Evolutionary conservation across 2,797 vertebrate genomes (phyloP).

Genomic region (Etheostoma perlongum): DNA sequence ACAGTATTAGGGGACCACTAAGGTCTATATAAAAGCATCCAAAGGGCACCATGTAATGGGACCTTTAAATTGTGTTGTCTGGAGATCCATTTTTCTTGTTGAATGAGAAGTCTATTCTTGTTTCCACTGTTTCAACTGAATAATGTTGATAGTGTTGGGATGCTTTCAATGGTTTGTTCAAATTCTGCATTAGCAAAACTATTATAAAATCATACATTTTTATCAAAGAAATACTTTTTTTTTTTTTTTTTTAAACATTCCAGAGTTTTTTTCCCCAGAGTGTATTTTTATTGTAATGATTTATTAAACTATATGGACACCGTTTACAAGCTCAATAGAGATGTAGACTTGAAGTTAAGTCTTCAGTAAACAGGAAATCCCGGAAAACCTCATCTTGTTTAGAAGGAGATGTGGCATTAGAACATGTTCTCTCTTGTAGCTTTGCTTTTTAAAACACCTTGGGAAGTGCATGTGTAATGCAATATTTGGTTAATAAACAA

Average conservation of each 20-base stretch:
- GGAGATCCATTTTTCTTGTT: too few relatives aligned
- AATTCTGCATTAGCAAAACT: too few relatives aligned
- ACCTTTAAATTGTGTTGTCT: too few relatives aligned
- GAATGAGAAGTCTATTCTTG: too few relatives aligned
- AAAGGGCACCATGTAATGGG: too few relatives aligned
- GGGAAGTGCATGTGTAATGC: not conserved
- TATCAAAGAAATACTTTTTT: too few relatives aligned
- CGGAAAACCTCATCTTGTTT: not conserved
- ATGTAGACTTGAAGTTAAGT: not conserved
- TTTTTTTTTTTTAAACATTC: not conserved
- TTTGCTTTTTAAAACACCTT: not conserved
- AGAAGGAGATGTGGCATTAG: not conserved
- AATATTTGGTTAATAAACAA: constrained; percentile 13
- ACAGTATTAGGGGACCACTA: too few relatives aligned
- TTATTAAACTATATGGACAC: not conserved
- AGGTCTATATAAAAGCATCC: too few relatives aligned
- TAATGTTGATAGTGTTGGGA: too few relatives aligned
- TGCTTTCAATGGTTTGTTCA: too few relatives aligned
- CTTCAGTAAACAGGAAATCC: not conserved
- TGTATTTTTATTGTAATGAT: not conserved
- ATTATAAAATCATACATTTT: too few relatives aligned
- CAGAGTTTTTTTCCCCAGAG: not conserved
- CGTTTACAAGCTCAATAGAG: not conserved
- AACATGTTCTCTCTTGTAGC: not conserved
- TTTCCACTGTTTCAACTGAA: too few relatives aligned